Conservation (phyloP, 2,888 invertebrate genomes). For the Phyto melanocephala region DNA sequence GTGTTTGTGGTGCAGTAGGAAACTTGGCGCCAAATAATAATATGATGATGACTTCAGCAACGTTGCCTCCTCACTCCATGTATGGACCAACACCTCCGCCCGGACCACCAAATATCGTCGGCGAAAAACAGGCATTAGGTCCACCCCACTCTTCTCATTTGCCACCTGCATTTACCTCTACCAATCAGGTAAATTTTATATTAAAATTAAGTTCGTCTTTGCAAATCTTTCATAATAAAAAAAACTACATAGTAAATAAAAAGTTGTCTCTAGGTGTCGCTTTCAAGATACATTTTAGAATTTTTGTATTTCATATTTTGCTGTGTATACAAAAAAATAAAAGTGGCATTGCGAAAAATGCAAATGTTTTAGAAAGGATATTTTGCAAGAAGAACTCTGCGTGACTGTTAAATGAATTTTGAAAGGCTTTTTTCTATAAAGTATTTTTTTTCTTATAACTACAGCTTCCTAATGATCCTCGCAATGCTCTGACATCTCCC, state of each 20-base stretch:
- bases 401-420: too few relatives aligned
- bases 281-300: constrained; percentile 64
- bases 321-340: too few relatives aligned
- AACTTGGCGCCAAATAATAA: constrained; percentile 23
- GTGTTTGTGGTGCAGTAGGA: background rate
- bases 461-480: constrained; percentile 71
- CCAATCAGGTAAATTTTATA: constrained; percentile 51
- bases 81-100: constrained; percentile 48
- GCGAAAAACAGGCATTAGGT: constrained; percentile 41
- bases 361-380: too few relatives aligned
- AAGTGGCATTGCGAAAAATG: too few relatives aligned
- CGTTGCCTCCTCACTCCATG: constrained; percentile 49
- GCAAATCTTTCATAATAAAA: too few relatives aligned
- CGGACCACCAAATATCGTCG: constrained; percentile 21
- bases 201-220: too few relatives aligned
- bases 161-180: constrained; percentile 44
- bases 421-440: too few relatives aligned
- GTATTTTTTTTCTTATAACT: constrained; percentile 24
- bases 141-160: constrained; percentile 50
- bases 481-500: constrained; percentile 69
- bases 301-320: constrained; percentile 30
- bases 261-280: too few relatives aligned
- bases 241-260: too few relatives aligned
- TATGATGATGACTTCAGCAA: constrained; percentile 39
- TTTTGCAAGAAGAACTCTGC: too few relatives aligned